Evolutionary conservation across 2,113 vertebrate species (phyloP).

Genomic region (Caloenas nicobarica): DNA sequence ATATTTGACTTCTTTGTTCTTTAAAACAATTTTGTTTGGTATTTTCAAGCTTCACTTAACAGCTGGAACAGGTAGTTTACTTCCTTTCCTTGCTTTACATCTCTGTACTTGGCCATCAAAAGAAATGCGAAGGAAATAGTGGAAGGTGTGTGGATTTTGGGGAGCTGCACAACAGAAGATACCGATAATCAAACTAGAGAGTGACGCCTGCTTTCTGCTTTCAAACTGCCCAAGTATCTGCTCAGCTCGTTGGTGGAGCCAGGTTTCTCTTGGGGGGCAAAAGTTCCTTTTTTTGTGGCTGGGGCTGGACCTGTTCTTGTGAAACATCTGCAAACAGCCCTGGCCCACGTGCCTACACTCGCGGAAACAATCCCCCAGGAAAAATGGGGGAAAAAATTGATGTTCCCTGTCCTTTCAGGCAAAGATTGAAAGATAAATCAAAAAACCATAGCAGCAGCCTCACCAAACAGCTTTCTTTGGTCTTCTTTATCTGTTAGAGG

Average conservation of each 20-base stretch:
- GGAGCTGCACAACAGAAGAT: fast-evolving
- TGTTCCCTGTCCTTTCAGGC: background rate
- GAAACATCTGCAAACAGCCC: background rate
- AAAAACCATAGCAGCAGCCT: background rate
- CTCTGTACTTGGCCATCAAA: background rate
- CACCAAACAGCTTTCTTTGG: background rate
- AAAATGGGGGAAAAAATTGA: background rate
- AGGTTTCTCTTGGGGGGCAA: background rate
- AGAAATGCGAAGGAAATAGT: background rate
- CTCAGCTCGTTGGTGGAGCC: background rate
- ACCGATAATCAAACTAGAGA: background rate
- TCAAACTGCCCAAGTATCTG: background rate
- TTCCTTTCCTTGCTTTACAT: background rate
- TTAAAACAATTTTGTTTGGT: background rate
- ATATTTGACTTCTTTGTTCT: background rate
- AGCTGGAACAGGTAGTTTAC: background rate
- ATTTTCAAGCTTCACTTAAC: background rate
- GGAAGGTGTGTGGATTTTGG: fast-evolving
- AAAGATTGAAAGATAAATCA: background rate
- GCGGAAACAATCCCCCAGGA: background rate
- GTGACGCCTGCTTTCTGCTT: background rate
- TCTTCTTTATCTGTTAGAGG: background rate
- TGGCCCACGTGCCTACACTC: fast-evolving
- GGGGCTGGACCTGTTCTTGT: background rate
- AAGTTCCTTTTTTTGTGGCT: background rate